phyloP scores from a whole-genome alignment of 2,888 invertebrate species.

The Encarsia formosa region DNA sequence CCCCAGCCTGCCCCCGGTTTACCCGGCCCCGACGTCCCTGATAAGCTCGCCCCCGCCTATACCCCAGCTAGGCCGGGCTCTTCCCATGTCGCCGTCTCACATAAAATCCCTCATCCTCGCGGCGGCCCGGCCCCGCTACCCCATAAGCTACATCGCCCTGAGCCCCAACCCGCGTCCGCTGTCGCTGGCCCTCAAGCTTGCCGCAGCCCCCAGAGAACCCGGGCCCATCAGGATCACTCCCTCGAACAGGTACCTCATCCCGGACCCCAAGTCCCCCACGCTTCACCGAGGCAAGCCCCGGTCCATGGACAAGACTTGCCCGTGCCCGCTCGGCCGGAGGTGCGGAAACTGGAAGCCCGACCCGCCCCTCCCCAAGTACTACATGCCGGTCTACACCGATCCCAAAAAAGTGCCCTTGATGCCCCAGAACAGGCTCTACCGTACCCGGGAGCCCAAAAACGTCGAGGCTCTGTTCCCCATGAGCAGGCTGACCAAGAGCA shows the following conservation, averaged over 20 bases:
- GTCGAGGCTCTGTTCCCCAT: background rate
- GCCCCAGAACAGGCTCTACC: background rate
- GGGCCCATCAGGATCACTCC: slow-evolving; percentile 2
- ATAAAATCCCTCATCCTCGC: background rate
- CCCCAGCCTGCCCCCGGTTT: slow-evolving; percentile 8
- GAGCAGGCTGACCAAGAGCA: background rate
- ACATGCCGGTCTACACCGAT: background rate
- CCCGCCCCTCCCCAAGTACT: slow-evolving; percentile 12
- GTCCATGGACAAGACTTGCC: slow-evolving; percentile 16
- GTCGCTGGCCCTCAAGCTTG: slow-evolving; percentile 10
- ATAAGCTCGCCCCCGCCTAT: slow-evolving; percentile 12
- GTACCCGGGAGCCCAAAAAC: background rate
- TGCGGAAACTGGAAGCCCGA: slow-evolving; percentile 19
- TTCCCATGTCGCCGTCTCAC: slow-evolving; percentile 7
- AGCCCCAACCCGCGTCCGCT: slow-evolving; percentile 10
- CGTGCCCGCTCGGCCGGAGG: slow-evolving; percentile 13
- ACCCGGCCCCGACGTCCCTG: slow-evolving; percentile 5
- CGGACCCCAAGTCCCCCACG: slow-evolving; percentile 4
- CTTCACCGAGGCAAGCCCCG: slow-evolving; percentile 6
- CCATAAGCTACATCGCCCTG: slow-evolving; percentile 9
- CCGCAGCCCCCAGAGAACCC: slow-evolving; percentile 7
- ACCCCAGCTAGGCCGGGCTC: background rate
- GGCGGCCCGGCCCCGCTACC: slow-evolving; percentile 12
- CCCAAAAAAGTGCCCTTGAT: background rate
- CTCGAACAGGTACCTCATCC: background rate